Evolutionary conservation across 2,113 vertebrate genomes (phyloP).

Genomic region (Cnemophilus loriae): DNA sequence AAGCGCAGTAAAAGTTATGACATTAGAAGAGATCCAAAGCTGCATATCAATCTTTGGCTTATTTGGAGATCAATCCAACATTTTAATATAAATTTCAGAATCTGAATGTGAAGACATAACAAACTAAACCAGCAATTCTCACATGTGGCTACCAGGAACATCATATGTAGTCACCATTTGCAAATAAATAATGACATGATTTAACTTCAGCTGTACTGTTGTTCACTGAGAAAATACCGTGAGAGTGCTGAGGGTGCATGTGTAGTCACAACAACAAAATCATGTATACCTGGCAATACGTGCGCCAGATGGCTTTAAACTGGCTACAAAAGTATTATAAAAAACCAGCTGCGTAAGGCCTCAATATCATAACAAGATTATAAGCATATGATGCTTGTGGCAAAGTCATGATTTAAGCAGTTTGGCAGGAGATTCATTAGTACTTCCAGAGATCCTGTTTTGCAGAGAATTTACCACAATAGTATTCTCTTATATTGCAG

Average conservation of each 20-base stretch:
- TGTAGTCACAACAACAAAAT: not conserved
- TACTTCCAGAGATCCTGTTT: not conserved
- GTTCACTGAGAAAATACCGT: not conserved
- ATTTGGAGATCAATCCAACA: not conserved
- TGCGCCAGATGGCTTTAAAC: slow-evolving; percentile 1
- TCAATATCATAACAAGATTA: not conserved
- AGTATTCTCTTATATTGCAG: not conserved
- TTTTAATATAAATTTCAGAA: not conserved
- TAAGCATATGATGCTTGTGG: not conserved
- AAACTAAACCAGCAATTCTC: not conserved
- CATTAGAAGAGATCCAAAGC: not conserved
- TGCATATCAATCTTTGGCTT: not conserved
- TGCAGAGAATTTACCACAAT: not conserved
- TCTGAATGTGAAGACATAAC: not conserved
- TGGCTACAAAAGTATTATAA: not conserved
- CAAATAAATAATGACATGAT: not conserved
- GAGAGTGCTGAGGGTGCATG: not conserved
- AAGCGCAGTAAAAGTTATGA: not conserved
- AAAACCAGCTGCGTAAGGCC: not conserved
- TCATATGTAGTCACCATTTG: not conserved
- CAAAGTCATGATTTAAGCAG: not conserved
- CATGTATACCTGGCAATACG: not conserved
- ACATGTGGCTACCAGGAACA: not conserved
- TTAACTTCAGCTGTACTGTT: not conserved
- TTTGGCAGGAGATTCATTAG: not conserved